Evolutionary conservation across 2,797 vertebrate genomes (phyloP), one percentile per base, ranked within the genome.

Genomic region (Nannoperca obscura): DNA sequence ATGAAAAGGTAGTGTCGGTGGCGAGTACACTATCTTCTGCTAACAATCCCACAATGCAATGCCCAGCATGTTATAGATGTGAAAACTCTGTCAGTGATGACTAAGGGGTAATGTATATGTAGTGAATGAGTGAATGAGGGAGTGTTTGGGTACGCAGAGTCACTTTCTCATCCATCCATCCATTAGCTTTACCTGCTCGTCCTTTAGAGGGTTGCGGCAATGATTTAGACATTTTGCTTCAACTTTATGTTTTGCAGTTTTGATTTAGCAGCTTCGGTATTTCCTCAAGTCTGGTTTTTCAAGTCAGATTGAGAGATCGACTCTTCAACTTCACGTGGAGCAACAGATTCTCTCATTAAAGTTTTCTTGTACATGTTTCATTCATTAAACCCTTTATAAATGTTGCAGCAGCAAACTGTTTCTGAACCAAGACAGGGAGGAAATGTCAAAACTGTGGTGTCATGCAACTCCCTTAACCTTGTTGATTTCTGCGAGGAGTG

Each of bases 311-410:
- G 19, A 55, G 11, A 57, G 15, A 34, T 34, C 4, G 11, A 58
- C 27, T 44, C 5, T 27, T 27, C 24, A 27, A 27, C 24, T 27
- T 27, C 10, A 59, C 11, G 4, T 46, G 52, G 22, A 65, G 50
- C 17, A 50, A 22, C 71, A 71, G 38, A 74, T 59, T 32, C 46
- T 50, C 42, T 78, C 42, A 36, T 71, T 68, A 61, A 49, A 55
- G 47, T 42, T 49, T 49, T 66, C 36, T 1, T 9, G 46, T 11
- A 15, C 58, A 76, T 71, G 47, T 61, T 77, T 78, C 19, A 80
- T 81, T 74, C 17, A 64, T 79, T 74, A 70, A 11, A 59, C 19
- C n/a, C 42, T 36, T 76, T 38, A 63, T 60, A 44, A 88, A 83
- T 80, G 42, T 65, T 76, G 54, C 49, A 82, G 24, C 42, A 49